Evolutionary conservation across 2,113 vertebrate species (phyloP).

Genomic region (Cyprinodon brontotheroides): DNA sequence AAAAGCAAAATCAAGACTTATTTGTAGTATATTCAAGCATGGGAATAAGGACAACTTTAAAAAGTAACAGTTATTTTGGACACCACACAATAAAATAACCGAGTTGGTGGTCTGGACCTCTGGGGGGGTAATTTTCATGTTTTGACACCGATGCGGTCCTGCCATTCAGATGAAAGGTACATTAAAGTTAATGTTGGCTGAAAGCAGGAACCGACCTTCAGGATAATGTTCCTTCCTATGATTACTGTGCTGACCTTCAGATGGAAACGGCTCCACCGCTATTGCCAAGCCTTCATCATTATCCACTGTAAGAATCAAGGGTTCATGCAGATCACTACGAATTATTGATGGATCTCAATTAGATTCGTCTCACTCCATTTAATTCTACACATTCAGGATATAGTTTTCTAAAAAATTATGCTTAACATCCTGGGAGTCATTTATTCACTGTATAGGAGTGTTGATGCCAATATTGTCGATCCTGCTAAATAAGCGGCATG

Average conservation of each 20-base stretch:
- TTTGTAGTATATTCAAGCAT: not conserved
- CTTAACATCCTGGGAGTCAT: constrained; percentile 55
- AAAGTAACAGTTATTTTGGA: constrained; percentile 2
- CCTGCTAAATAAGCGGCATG: constrained; percentile 49
- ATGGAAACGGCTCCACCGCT: constrained; percentile 23
- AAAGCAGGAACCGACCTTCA: constrained; percentile 44
- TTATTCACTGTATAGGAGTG: constrained; percentile 35
- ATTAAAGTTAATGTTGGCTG: constrained; percentile 46
- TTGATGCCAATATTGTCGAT: constrained; percentile 55
- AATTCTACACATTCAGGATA: constrained; percentile 54
- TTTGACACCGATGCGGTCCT: constrained; percentile 19
- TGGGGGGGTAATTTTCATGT: constrained; percentile 5
- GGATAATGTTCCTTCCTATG: constrained; percentile 49
- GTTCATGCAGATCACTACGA: constrained; percentile 58
- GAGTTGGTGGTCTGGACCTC: not conserved
- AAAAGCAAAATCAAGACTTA: constrained; percentile 2
- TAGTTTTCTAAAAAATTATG: constrained; percentile 52
- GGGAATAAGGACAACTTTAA: not conserved
- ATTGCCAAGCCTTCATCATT: constrained; percentile 59
- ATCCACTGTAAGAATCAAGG: constrained; percentile 49
- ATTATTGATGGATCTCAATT: constrained; percentile 70
- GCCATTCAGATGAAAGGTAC: constrained; percentile 39
- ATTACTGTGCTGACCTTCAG: constrained; percentile 66
- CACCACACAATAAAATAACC: not conserved
- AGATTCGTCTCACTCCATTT: constrained; percentile 64